Percentiles rank a stretch among this genome's conserved stretches.
Conservation (phyloP, 2,113 vertebrate genomes). For the Thomomys bottae region DNA sequence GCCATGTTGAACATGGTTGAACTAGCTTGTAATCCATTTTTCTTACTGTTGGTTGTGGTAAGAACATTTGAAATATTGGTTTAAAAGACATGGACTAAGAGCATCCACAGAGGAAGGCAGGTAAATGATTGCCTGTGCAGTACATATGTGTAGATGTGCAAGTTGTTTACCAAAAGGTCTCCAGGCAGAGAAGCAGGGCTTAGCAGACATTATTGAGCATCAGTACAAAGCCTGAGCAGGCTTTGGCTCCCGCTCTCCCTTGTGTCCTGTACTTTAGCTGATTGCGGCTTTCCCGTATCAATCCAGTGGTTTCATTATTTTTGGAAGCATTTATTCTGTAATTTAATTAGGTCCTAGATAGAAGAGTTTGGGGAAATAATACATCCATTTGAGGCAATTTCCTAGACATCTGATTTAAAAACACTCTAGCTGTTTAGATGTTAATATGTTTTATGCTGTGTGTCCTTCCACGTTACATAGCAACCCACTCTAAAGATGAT, state of each 20-base stretch:
- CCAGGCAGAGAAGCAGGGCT: not conserved
- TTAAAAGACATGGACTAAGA: not conserved
- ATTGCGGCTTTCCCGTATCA: conserved; percentile 18
- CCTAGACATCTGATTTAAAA: conserved; percentile 43
- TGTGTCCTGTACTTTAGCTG: not conserved
- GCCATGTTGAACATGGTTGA: not conserved
- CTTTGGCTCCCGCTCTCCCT: not conserved
- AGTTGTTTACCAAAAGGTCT: not conserved
- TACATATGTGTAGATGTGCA: not conserved
- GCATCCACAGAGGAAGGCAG: not conserved
- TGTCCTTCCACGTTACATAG: not conserved
- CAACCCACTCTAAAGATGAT: conserved; percentile 25
- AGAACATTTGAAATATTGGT: conserved; percentile 28
- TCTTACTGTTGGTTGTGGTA: not conserved
- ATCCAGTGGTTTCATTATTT: conserved; percentile 28
- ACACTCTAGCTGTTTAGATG: not conserved
- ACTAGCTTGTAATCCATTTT: conserved; percentile 1
- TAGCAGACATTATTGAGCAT: not conserved
- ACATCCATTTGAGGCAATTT: not conserved
- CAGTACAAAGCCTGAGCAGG: not conserved
- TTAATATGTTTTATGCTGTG: not conserved
- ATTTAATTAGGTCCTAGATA: conserved; percentile 53
- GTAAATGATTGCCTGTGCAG: not conserved
- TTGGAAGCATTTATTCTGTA: conserved; percentile 42
- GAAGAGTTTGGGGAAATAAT: conserved; percentile 34